A percentile compares a stretch with the other conserved stretches of the same genome.
These are phyloP conservation scores for Mylabris phalerata DNA, from an alignment of 1,140 invertebrate species.

Conservation along the genomic window DNA sequence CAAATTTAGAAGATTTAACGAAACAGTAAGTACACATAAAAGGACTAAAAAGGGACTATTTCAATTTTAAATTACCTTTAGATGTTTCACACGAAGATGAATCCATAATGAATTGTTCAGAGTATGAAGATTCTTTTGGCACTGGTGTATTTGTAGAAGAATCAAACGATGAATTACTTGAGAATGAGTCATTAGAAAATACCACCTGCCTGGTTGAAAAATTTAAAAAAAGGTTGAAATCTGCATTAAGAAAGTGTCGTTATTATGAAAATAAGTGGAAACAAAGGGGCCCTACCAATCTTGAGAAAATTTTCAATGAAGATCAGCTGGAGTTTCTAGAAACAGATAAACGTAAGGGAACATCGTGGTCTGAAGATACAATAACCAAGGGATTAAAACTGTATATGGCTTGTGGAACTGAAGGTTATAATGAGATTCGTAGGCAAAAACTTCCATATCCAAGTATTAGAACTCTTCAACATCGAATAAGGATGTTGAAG, in stretches of 20 bases:
- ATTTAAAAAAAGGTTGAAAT: not conserved
- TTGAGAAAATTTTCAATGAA: constrained; percentile 4
- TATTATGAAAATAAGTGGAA: not conserved
- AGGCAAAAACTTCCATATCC: constrained; percentile 11
- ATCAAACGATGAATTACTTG: not conserved
- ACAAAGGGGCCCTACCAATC: not conserved
- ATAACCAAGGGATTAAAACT: constrained; percentile 6
- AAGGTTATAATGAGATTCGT: constrained; percentile 14
- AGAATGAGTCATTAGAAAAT: not conserved
- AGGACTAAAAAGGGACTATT: not conserved
- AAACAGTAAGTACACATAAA: not conserved
- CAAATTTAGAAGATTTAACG: not conserved
- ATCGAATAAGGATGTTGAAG: constrained; percentile 12
- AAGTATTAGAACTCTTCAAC: constrained; percentile 11
- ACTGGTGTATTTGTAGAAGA: not conserved
- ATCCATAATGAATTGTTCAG: not conserved
- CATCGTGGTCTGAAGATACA: constrained; percentile 1
- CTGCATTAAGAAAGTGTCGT: not conserved
- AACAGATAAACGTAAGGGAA: not conserved
- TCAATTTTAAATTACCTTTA: not conserved
- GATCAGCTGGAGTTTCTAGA: constrained; percentile 5
- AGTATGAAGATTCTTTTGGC: not conserved
- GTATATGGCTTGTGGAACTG: constrained; percentile 15
- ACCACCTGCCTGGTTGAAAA: not conserved
- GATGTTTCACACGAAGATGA: not conserved